Percentiles rank a stretch among this genome's conserved stretches.
phyloP scores from a whole-genome alignment of 2,888 invertebrate genomes.

The Dolomedes plantarius region DNA sequence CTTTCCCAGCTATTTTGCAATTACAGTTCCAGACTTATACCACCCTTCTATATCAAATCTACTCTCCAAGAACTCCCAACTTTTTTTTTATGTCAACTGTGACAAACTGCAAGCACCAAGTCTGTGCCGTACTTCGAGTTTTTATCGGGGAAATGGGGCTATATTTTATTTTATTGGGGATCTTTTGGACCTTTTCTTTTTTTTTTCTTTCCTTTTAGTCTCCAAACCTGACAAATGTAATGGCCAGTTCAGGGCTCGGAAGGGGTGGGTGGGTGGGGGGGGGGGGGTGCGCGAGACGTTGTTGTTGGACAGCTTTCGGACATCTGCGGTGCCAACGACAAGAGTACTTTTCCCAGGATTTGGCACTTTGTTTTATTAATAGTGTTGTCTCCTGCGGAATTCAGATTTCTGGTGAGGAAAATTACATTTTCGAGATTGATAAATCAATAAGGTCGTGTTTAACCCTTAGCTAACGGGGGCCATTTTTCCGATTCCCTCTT shows the following conservation, averaged over 20 bases:
- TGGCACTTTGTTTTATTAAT: too few relatives aligned
- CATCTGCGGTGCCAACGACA: neutral
- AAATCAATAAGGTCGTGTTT: too few relatives aligned
- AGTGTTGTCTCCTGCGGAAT: too few relatives aligned
- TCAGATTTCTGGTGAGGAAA: too few relatives aligned
- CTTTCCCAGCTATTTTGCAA: too few relatives aligned
- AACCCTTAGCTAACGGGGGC: too few relatives aligned
- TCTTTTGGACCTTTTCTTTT: neutral
- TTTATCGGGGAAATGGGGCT: slow-evolving; percentile 43
- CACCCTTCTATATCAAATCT: too few relatives aligned
- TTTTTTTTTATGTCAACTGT: slow-evolving; percentile 31
- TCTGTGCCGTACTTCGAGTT: slow-evolving; percentile 15
- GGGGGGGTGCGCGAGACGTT: too few relatives aligned
- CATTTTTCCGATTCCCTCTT: too few relatives aligned
- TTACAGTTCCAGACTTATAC: too few relatives aligned
- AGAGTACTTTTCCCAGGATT: neutral
- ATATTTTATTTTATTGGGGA: slow-evolving; percentile 49
- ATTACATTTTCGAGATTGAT: too few relatives aligned
- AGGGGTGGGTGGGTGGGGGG: neutral
- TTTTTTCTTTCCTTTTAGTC: neutral
- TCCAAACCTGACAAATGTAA: slow-evolving; percentile 14
- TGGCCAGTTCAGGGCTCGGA: neutral
- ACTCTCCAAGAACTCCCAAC: neutral
- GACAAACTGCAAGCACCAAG: slow-evolving; percentile 35
- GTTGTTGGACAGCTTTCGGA: slow-evolving; percentile 13